Conservation (phyloP, 2,113 vertebrate genomes). For the Gambusia affinis region DNA sequence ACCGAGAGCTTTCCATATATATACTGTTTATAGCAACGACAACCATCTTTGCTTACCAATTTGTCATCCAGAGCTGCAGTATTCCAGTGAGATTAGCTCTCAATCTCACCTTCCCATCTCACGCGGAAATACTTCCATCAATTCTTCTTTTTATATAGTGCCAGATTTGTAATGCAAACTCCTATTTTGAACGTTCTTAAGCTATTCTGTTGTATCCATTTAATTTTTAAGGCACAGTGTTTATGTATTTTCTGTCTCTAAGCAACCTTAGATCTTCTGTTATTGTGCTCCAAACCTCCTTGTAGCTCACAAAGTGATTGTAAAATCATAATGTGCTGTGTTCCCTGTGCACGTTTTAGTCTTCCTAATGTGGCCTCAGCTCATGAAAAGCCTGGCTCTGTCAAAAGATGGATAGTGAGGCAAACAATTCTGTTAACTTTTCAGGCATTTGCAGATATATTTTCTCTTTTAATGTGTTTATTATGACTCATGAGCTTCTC, state of each 20-base stretch:
- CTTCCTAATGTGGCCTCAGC: constrained; percentile 47
- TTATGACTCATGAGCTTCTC: constrained; percentile 66
- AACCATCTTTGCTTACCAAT: not conserved
- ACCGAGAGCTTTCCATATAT: constrained; percentile 14
- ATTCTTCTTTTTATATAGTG: not conserved
- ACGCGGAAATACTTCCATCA: not conserved
- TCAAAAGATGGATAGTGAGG: constrained; percentile 59
- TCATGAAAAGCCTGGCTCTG: constrained; percentile 36
- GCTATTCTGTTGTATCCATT: not conserved
- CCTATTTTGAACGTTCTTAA: not conserved
- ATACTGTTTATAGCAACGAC: not conserved
- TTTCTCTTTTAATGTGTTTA: constrained; percentile 74
- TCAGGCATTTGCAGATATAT: constrained; percentile 60
- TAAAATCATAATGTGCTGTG: constrained; percentile 52
- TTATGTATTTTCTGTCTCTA: constrained; percentile 23
- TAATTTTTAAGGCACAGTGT: constrained; percentile 11
- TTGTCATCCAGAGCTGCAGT: constrained; percentile 21
- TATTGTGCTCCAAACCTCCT: constrained; percentile 32
- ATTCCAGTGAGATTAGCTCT: not conserved
- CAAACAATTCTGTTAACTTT: constrained; percentile 67
- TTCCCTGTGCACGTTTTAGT: constrained; percentile 28
- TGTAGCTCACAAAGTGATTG: constrained; percentile 41
- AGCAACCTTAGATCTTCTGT: constrained; percentile 7
- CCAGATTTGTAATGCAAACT: not conserved
- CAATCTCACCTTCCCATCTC: not conserved